Conservation (phyloP, 2,888 invertebrate species). For the Epiblema foenella region DNA sequence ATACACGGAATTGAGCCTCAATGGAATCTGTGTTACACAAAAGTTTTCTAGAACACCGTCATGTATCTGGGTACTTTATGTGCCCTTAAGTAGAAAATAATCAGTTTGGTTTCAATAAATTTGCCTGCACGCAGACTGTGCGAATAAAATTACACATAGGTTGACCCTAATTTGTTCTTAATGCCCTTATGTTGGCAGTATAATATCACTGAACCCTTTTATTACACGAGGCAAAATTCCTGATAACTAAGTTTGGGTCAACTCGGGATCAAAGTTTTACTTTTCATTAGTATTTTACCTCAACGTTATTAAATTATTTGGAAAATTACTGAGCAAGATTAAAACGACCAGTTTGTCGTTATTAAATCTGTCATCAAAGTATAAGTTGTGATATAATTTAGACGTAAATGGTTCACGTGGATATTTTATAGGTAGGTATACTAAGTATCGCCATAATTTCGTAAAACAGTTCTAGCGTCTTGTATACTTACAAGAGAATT, state of each 20-base stretch:
- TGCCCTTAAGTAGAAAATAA: neutral
- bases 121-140: constrained; percentile 14
- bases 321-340: neutral
- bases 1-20: too few relatives aligned
- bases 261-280: constrained; percentile 29
- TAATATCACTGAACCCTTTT: constrained; percentile 35
- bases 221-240: constrained; percentile 31
- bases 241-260: constrained; percentile 38
- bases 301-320: constrained; percentile 19
- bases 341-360: neutral
- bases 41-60: too few relatives aligned
- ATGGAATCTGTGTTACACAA: too few relatives aligned
- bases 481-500: too few relatives aligned
- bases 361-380: constrained; percentile 6
- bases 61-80: neutral
- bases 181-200: constrained; percentile 38
- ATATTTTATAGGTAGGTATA: neutral
- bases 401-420: neutral
- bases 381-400: neutral
- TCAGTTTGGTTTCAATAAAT: constrained; percentile 13
- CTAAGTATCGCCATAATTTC: too few relatives aligned
- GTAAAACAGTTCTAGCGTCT: too few relatives aligned
- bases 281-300: constrained; percentile 21
- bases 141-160: constrained; percentile 30
- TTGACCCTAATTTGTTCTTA: constrained; percentile 42